These are phyloP conservation scores for Anas bahamensis DNA, from an alignment of 2,797 vertebrate species.

Conservation along the genomic window DNA sequence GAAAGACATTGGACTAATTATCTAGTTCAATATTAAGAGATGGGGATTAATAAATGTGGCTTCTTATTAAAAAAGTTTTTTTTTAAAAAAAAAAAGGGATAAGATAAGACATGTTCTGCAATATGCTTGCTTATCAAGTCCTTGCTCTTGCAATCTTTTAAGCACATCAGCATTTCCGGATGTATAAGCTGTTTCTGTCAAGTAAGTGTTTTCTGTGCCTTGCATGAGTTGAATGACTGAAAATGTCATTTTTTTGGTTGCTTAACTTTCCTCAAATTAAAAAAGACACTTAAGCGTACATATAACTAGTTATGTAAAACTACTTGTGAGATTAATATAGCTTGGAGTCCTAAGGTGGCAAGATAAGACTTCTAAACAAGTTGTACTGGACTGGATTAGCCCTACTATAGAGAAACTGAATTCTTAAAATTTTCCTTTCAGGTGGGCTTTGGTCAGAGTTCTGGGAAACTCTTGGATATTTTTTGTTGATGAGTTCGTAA, in stretches of 20 bases:
- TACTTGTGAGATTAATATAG: neutral
- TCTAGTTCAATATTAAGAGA: neutral
- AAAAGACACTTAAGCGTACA: neutral
- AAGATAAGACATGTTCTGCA: neutral
- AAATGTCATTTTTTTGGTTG: neutral
- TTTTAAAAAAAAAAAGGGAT: neutral
- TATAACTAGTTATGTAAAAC: neutral
- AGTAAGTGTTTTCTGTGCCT: neutral
- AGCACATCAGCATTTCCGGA: neutral
- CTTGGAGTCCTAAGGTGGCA: neutral
- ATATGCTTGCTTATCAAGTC: neutral
- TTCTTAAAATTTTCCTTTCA: neutral
- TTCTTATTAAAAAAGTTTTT: slow-evolving; percentile 10
- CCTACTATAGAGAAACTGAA: neutral
- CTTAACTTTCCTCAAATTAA: neutral
- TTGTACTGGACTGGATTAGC: neutral
- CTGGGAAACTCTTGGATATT: neutral
- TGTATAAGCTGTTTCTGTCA: neutral
- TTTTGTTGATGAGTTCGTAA: neutral
- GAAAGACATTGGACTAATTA: slow-evolving; percentile 17
- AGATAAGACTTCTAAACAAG: neutral
- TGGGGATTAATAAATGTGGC: neutral
- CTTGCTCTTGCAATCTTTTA: neutral
- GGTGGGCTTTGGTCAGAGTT: neutral
- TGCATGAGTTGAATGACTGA: neutral